Evolutionary conservation across 2,888 invertebrate species (phyloP).

Genomic region (Asteroscopus sphinx): DNA sequence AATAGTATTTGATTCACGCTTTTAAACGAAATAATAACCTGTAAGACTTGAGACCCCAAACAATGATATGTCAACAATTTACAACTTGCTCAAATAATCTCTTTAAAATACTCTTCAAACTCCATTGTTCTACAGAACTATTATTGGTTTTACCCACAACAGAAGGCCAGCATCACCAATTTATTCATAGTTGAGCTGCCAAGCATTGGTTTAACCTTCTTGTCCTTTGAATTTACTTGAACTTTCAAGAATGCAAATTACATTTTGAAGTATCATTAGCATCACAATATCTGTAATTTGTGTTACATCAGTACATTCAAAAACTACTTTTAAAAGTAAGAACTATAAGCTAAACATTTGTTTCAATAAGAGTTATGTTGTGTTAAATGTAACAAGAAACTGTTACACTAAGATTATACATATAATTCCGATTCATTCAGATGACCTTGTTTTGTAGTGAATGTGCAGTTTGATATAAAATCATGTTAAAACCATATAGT

Average conservation of each 20-base stretch:
- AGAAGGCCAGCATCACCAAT: conserved; percentile 17
- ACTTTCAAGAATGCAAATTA: conserved; percentile 18
- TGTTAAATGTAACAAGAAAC: background rate
- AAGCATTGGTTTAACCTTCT: conserved; percentile 18
- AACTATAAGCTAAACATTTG: background rate
- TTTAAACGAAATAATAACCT: conserved; percentile 17
- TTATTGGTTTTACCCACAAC: conserved; percentile 2
- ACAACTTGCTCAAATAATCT: background rate
- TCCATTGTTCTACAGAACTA: conserved; percentile 1
- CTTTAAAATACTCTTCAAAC: conserved; percentile 1
- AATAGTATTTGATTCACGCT: conserved; percentile 6
- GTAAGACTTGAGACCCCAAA: background rate
- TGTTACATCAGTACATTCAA: conserved; percentile 9
- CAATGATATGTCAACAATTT: background rate
- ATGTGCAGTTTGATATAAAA: conserved; percentile 20
- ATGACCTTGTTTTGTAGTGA: conserved; percentile 28
- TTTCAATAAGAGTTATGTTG: background rate
- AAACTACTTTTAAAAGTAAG: background rate
- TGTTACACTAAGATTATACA: conserved; percentile 21
- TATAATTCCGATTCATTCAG: conserved; percentile 29
- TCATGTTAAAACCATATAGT: conserved; percentile 5
- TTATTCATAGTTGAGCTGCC: conserved; percentile 16
- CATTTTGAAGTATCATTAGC: conserved; percentile 21
- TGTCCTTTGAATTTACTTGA: conserved; percentile 11
- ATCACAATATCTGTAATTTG: conserved; percentile 25